These are phyloP conservation scores for Aptenodytes patagonicus DNA, from an alignment of 2,113 vertebrate genomes.

Conservation along the genomic window DNA sequence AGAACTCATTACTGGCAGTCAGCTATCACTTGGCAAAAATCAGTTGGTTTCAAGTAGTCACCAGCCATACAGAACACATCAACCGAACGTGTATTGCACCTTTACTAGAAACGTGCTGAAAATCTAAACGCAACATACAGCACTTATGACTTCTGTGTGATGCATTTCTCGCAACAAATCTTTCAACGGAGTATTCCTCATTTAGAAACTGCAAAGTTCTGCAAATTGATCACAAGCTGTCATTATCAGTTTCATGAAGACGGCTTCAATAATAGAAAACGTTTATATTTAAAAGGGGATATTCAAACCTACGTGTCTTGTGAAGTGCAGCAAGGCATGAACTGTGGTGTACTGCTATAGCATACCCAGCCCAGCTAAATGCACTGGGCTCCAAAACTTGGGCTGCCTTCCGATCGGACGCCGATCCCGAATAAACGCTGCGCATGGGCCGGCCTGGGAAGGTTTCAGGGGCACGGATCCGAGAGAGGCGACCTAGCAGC, in stretches of 20 bases:
- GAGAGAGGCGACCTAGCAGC: accelerated
- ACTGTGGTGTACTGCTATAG: accelerated
- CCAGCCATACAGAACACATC: not conserved
- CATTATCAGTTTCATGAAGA: accelerated
- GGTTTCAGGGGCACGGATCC: accelerated
- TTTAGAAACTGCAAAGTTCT: too few relatives aligned
- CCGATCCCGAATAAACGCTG: accelerated
- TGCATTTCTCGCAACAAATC: too few relatives aligned
- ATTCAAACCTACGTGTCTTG: accelerated
- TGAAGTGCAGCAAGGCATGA: accelerated
- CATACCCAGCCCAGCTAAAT: accelerated
- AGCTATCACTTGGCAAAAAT: not conserved
- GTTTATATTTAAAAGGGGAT: not conserved
- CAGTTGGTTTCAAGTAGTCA: not conserved
- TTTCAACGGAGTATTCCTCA: accelerated
- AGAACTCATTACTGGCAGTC: not conserved
- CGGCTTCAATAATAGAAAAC: accelerated
- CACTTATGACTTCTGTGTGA: accelerated
- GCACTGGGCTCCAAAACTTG: accelerated
- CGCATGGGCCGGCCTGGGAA: accelerated
- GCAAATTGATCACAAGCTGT: not conserved
- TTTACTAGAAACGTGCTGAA: not conserved
- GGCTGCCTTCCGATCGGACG: not conserved
- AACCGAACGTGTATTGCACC: accelerated
- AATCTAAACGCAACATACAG: accelerated